Base-by-base conservation (phyloP, 2,888 invertebrate genomes). In the Pecten maximus region DNA sequence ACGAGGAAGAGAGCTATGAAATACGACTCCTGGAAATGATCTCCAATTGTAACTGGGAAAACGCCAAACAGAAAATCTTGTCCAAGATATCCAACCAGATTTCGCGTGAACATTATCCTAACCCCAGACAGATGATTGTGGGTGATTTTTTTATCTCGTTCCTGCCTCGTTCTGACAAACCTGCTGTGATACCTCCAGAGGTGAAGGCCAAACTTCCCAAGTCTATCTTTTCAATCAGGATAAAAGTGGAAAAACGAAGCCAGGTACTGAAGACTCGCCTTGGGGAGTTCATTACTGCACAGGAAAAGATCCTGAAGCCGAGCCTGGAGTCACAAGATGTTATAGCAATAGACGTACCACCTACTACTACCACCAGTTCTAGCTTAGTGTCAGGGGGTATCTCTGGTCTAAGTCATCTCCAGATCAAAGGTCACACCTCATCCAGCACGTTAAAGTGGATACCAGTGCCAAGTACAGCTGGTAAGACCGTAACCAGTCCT, bases 1-100 rank as follows among this genome's bases (percentile, higher is more conserved):
- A 91, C 0, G 91, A 92, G 19, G 88, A 88, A 50, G 12, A 87
- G 54, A 90, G 90, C 28, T 92, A 93, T 10, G 92, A 92, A 40
- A 95, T 95, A 39, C 95, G 95, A 89, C 93, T 96, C 23, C 92
- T 96, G n/a, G 96, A 96, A 92, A 94, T 96, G 88, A 94, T 94
- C 74, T 95, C 95, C 19, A 95, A 96, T 91, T 96, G 96, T 92
- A 93, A 94, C 88, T 96, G 96, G 96, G 95, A 94, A 35, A 91
- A 90, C 10, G 92, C 93, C 40, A 94, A 95, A 40, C 93, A 94
- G 10, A 93, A 95, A 74, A 94, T 96, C 91, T 92, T 96, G n/a
- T 94, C 94, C 6, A 93, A 94, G 54, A 94, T 96, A 35, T 94
- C 95, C 10, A 93, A 94, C 39, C 94, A 93, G 50, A 93, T 95